Evolutionary conservation across 2,888 invertebrate genomes (phyloP).

Genomic region (Notodonta dromedarius): DNA sequence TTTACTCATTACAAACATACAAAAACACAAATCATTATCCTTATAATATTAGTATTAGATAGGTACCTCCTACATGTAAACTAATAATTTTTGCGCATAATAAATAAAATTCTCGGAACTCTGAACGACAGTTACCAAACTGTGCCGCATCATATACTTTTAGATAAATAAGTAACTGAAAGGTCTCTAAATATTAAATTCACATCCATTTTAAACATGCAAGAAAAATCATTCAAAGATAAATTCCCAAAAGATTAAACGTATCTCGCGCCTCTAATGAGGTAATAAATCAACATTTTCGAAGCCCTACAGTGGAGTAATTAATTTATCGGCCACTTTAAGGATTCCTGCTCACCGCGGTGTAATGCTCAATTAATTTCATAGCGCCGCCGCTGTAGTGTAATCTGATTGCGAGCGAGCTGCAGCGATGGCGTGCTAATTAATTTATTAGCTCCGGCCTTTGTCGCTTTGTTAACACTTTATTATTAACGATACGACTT

Average conservation of each 20-base stretch:
- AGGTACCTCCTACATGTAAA: no score
- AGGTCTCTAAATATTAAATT: no score
- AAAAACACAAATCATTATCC: no score
- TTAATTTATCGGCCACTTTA: slow-evolving; percentile 3
- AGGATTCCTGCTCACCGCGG: slow-evolving; percentile 1
- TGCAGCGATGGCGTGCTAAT: slow-evolving; percentile 4
- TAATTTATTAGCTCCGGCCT: slow-evolving; percentile 8
- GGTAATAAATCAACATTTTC: slow-evolving; percentile 3
- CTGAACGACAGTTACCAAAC: no score
- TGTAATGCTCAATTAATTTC: slow-evolving; percentile 8
- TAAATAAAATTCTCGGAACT: no score
- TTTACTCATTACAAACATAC: no score
- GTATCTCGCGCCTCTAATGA: neutral
- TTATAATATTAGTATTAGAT: no score
- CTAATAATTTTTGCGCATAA: no score
- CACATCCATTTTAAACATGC: no score
- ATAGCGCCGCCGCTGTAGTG: slow-evolving; percentile 1
- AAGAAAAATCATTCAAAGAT: no score
- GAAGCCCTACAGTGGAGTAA: neutral
- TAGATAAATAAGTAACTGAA: no score
- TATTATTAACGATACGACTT: neutral
- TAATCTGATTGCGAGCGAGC: slow-evolving; percentile 5
- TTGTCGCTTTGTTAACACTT: slow-evolving; percentile 3
- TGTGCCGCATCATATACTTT: no score
- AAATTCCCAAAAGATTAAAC: neutral